Evolutionary conservation across 2,113 vertebrate species (phyloP), one percentile per base, ranked within the genome.

Genomic region (Anhinga anhinga): DNA sequence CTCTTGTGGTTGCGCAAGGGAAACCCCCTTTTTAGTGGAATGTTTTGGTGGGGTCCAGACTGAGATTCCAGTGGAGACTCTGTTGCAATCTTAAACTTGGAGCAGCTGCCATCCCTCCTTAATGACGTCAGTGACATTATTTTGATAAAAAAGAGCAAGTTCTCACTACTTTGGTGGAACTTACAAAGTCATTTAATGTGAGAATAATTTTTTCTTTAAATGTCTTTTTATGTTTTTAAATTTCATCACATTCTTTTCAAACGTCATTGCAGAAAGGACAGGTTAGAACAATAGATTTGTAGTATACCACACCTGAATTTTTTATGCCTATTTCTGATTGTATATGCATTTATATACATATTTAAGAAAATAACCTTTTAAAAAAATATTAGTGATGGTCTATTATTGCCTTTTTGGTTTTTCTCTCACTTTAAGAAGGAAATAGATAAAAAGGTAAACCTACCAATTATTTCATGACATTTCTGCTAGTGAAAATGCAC

Each of bases 21-120:
- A 97, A 97, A 84, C 77, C 71, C 86, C 69, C 52, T 86, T 73
- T 74, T 74, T 36, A 59, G 23, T 67, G 88, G 86, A 93, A 95
- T 92, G 76, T 63, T 93, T 96, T 86, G 58, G 67, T 78, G 79
- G 82, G 55, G 86, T 73, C 76, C 27, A 67, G 59, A 78, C 47
- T 50, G 58, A 90, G 55, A 87, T 92, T 94, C 83, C 69, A 69
- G 18, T 9, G 16, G 40, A 55, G 40, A 62, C 26, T 94, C 80
- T 97, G 77, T 78, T 94, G 90, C 88, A 95, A 83, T 95, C 88
- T 86, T 92, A 78, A 83, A 83, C 52, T 86, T 93, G 82, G 47
- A 95, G 76, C 86, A 94, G 88, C 83, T 95, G 69, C 52, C 1
- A 2, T 52, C 34, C 30, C 59, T 88, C 36, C 76, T 83, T 88